A percentile compares a stretch with the other conserved stretches of the same genome.
These are phyloP conservation scores for Heliothis subflexa DNA, from an alignment of 1,140 invertebrate genomes.

Conservation along the genomic window DNA sequence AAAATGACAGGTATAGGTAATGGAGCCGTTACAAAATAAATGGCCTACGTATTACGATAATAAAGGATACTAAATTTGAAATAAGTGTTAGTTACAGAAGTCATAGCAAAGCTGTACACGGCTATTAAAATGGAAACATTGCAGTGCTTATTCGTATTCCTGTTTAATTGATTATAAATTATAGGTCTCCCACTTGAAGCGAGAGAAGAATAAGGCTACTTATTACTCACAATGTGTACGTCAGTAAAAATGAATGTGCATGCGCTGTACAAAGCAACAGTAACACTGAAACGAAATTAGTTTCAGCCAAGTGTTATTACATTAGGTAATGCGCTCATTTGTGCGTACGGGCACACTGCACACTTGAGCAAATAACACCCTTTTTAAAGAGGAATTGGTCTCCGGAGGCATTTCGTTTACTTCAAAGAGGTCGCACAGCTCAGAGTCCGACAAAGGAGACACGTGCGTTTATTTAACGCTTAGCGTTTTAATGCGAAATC, in stretches of 20 bases:
- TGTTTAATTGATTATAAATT: slow-evolving; percentile 23
- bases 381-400: slow-evolving; percentile 58
- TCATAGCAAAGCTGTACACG: background rate
- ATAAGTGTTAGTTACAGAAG: slow-evolving; percentile 32
- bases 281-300: slow-evolving; percentile 49
- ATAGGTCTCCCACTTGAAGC: background rate
- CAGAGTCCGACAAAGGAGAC: slow-evolving; percentile 54
- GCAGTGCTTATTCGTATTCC: background rate
- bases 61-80: slow-evolving; percentile 22
- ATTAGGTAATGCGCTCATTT: slow-evolving; percentile 49
- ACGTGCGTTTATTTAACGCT: slow-evolving; percentile 64
- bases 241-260: slow-evolving; percentile 19
- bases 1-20: background rate
- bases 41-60: background rate
- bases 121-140: background rate
- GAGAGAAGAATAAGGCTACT: slow-evolving; percentile 5
- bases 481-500: slow-evolving; percentile 68
- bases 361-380: slow-evolving; percentile 59
- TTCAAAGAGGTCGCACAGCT: slow-evolving; percentile 57
- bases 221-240: slow-evolving; percentile 19
- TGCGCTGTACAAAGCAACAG: background rate
- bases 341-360: slow-evolving; percentile 35
- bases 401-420: slow-evolving; percentile 51
- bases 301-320: slow-evolving; percentile 50
- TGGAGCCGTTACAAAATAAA: background rate